These are phyloP conservation scores for Epinotia brunnichana DNA, from an alignment of 2,888 invertebrate species.

Conservation along the genomic window DNA sequence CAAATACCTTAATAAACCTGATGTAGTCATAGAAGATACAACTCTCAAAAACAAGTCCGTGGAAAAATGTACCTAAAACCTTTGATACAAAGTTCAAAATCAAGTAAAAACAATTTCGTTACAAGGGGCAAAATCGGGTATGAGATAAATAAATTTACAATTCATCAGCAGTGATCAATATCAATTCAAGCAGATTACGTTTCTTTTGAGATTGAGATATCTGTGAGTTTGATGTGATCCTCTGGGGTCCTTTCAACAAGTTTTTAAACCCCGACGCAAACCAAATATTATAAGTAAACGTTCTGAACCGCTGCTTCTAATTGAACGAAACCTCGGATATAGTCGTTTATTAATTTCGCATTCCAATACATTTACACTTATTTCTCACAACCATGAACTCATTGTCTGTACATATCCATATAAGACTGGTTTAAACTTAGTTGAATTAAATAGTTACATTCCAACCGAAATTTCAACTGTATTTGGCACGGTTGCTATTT, in stretches of 20 bases:
- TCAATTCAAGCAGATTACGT: constrained; percentile 33
- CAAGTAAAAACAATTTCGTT: neutral
- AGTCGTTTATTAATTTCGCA: neutral
- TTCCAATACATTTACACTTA: no score
- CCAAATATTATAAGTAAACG: no score
- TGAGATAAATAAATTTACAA: constrained; percentile 37
- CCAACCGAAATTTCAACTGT: neutral
- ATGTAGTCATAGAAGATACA: neutral
- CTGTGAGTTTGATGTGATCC: neutral
- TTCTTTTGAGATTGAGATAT: constrained; percentile 11
- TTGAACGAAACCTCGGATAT: neutral
- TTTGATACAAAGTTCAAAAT: constrained; percentile 6
- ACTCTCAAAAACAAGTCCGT: neutral
- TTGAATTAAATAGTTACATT: neutral
- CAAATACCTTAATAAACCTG: constrained; percentile 17
- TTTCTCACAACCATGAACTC: no score
- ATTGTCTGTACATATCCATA: no score
- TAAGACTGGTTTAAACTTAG: no score
- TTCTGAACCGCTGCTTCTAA: no score
- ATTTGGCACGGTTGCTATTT: constrained; percentile 9
- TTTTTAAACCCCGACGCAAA: no score
- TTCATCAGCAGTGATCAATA: constrained; percentile 37
- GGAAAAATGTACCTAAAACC: neutral
- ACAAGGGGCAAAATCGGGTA: neutral
- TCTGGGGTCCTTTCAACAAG: neutral